Conservation (phyloP, 2,113 vertebrate species). For the Mobula birostris region DNA sequence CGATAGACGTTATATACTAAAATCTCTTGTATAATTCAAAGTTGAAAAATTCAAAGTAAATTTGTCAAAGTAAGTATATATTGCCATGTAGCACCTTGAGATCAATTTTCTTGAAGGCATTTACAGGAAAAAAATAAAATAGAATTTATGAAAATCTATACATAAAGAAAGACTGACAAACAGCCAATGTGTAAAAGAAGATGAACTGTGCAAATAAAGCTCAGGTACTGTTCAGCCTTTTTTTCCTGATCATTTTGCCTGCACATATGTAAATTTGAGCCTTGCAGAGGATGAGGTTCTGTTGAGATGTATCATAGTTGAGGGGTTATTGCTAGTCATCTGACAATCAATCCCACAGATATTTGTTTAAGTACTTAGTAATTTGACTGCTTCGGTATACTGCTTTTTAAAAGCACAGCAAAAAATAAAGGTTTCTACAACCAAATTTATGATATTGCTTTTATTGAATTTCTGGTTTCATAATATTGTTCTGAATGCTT, state of each 20-base stretch:
- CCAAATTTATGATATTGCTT: neutral
- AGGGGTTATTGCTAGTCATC: neutral
- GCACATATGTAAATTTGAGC: neutral
- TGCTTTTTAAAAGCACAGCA: neutral
- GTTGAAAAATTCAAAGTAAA: no score
- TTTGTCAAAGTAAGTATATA: no score
- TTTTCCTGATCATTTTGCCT: neutral
- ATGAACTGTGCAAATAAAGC: no score
- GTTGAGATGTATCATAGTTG: neutral
- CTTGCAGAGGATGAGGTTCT: neutral
- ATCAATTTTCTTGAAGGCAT: no score
- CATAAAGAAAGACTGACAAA: no score
- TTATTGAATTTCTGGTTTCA: neutral
- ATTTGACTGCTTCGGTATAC: neutral
- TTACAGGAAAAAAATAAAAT: no score
- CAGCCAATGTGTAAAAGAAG: no score
- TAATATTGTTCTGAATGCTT: neutral
- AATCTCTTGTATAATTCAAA: neutral
- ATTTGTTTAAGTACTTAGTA: neutral
- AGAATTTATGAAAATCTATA: no score
- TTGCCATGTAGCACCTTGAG: no score
- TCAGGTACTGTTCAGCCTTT: neutral
- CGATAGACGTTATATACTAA: no score
- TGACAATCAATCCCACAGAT: neutral
- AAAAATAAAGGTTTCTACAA: neutral